These are phyloP conservation scores for Corythoichthys intestinalis DNA, from an alignment of 2,113 vertebrate species.

Conservation along the genomic window DNA sequence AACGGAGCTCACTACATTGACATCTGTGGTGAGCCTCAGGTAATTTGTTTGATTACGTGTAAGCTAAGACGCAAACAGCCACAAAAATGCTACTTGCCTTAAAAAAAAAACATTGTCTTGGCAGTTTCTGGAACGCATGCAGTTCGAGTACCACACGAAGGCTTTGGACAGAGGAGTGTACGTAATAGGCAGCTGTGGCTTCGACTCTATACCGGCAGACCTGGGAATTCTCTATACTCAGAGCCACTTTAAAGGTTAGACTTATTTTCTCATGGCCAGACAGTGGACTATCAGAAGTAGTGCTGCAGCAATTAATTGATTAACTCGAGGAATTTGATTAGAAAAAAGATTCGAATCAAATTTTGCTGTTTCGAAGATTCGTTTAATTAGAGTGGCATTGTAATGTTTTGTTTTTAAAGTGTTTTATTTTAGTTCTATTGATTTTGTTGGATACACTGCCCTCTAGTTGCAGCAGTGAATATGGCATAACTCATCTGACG, in stretches of 20 bases:
- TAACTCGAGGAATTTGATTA: too few species aligned
- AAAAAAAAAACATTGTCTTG: neutral
- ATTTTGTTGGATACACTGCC: too few species aligned
- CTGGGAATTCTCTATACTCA: conserved; percentile 83
- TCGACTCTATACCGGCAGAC: conserved; percentile 89
- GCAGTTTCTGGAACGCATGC: conserved; percentile 86
- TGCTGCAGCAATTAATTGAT: too few species aligned
- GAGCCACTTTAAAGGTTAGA: conserved; percentile 81
- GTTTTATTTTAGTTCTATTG: too few species aligned
- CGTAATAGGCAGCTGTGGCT: conserved; percentile 87
- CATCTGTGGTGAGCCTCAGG: conserved; percentile 88
- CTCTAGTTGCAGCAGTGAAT: too few species aligned
- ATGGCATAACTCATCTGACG: too few species aligned
- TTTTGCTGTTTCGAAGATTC: too few species aligned
- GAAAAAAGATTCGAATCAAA: too few species aligned
- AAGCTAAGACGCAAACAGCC: neutral
- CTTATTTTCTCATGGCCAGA: neutral
- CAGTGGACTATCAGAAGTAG: neutral
- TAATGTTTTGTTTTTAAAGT: too few species aligned
- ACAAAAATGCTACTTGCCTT: neutral
- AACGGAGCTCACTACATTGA: conserved; percentile 84
- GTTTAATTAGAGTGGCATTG: too few species aligned
- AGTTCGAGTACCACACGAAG: conserved; percentile 79
- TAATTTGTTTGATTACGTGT: conserved; percentile 39
- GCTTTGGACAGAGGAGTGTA: conserved; percentile 83